Conservation (phyloP, 2,113 vertebrate genomes). For the Brachionichthys hirsutus region DNA sequence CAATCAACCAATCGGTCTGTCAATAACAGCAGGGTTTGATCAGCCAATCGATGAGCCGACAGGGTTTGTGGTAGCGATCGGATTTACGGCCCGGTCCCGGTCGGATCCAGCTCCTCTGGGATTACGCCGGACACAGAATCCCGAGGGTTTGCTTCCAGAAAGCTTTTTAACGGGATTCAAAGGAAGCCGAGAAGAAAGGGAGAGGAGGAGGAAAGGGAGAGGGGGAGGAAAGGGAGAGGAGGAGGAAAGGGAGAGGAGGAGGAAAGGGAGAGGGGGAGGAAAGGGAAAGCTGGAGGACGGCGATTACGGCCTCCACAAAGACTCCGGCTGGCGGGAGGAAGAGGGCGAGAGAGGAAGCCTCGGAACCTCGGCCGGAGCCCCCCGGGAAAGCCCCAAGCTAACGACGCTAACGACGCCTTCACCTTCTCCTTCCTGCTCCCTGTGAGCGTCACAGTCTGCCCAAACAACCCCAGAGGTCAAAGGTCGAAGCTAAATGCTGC, state of each 20-base stretch:
- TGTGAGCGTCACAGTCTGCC: constrained; percentile 28
- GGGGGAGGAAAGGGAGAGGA: background rate
- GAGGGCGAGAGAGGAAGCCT: constrained; percentile 19
- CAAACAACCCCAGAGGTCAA: constrained; percentile 33
- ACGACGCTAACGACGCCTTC: background rate
- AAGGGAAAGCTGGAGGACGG: constrained; percentile 16
- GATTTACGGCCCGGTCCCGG: too few species aligned
- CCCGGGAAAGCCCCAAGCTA: constrained; percentile 15
- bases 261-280: background rate
- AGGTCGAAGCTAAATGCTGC: constrained; percentile 45
- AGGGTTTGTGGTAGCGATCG: too few species aligned
- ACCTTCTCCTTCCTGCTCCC: constrained; percentile 8
- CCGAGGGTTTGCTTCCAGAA: too few species aligned
- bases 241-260: background rate
- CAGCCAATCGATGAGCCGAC: too few species aligned
- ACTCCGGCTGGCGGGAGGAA: too few species aligned
- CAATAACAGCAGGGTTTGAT: too few species aligned
- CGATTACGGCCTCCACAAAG: too few species aligned
- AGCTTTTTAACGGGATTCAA: too few species aligned
- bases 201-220: too few species aligned
- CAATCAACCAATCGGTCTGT: too few species aligned
- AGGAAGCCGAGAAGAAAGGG: background rate
- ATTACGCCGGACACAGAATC: too few species aligned
- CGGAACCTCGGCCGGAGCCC: constrained; percentile 15
- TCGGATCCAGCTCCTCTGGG: too few species aligned